Percentiles rank a stretch among this genome's conserved stretches.
phyloP scores from a whole-genome alignment of 2,113 vertebrate species.

The Globicephala melas region DNA sequence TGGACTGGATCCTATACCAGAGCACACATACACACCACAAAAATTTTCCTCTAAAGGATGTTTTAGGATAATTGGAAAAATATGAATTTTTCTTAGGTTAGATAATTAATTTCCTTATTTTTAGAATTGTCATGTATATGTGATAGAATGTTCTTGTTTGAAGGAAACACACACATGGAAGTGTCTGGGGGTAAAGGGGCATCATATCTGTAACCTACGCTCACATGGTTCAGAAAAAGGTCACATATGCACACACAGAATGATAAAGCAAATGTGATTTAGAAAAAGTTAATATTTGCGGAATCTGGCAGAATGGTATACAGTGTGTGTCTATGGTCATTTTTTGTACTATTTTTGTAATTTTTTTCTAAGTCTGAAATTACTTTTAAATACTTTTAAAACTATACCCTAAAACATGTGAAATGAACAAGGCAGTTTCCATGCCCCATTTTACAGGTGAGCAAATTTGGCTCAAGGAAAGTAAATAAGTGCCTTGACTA shows the following conservation, averaged over 20 bases:
- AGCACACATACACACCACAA: background rate
- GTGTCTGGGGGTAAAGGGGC: background rate
- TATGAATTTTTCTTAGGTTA: background rate
- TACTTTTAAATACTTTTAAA: background rate
- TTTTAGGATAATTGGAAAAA: background rate
- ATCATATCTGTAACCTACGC: background rate
- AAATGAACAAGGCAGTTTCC: background rate
- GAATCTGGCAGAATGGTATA: background rate
- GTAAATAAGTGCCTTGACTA: background rate
- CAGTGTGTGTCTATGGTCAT: background rate
- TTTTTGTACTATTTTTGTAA: background rate
- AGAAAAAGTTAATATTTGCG: background rate
- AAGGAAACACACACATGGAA: background rate
- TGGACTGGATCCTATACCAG: background rate
- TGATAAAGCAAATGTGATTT: background rate
- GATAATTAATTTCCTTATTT: background rate
- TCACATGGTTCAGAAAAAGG: background rate
- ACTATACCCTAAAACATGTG: background rate
- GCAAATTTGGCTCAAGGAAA: background rate
- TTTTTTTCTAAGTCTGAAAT: background rate
- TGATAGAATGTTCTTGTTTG: background rate
- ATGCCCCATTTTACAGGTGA: background rate
- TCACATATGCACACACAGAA: background rate
- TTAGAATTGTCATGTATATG: background rate
- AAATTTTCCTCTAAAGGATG: background rate